phyloP scores from a whole-genome alignment of 1,140 invertebrate genomes.

The Papilio xuthus region DNA sequence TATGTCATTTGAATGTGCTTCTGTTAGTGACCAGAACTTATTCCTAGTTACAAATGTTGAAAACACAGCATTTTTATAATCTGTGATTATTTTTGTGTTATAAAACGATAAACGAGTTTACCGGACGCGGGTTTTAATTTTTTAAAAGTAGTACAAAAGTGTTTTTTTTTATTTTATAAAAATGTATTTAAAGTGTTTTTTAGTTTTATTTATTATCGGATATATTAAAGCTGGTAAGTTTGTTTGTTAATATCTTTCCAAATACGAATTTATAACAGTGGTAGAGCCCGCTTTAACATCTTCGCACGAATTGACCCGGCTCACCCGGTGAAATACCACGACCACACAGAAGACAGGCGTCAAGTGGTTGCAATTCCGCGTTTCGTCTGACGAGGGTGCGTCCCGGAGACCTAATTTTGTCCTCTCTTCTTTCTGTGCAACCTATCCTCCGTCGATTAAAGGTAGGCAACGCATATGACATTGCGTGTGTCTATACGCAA shows the following conservation, averaged over 20 bases:
- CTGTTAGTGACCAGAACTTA: constrained; percentile 39
- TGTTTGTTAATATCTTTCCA: constrained; percentile 27
- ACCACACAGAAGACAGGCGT: too few relatives aligned
- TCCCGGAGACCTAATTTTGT: too few relatives aligned
- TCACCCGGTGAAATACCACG: too few relatives aligned
- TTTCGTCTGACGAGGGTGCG: too few relatives aligned
- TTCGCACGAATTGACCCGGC: too few relatives aligned
- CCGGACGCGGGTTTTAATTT: background rate
- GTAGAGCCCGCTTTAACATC: too few relatives aligned
- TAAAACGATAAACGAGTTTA: constrained; percentile 12
- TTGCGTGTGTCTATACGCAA: too few relatives aligned
- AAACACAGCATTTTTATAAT: constrained; percentile 39
- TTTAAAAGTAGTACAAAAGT: constrained; percentile 23
- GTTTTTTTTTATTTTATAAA: constrained; percentile 48
- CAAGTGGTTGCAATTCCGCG: too few relatives aligned
- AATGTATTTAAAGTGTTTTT: constrained; percentile 59
- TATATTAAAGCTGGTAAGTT: constrained; percentile 51
- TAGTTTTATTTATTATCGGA: constrained; percentile 56
- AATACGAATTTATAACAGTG: background rate
- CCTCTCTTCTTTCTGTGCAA: too few relatives aligned
- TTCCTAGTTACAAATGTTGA: constrained; percentile 48
- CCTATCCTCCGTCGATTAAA: too few relatives aligned
- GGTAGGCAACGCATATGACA: too few relatives aligned
- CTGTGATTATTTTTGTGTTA: constrained; percentile 33
- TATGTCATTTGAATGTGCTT: constrained; percentile 47